phyloP scores from a whole-genome alignment of 2,113 vertebrate genomes.

The Cranoglanis bouderius region DNA sequence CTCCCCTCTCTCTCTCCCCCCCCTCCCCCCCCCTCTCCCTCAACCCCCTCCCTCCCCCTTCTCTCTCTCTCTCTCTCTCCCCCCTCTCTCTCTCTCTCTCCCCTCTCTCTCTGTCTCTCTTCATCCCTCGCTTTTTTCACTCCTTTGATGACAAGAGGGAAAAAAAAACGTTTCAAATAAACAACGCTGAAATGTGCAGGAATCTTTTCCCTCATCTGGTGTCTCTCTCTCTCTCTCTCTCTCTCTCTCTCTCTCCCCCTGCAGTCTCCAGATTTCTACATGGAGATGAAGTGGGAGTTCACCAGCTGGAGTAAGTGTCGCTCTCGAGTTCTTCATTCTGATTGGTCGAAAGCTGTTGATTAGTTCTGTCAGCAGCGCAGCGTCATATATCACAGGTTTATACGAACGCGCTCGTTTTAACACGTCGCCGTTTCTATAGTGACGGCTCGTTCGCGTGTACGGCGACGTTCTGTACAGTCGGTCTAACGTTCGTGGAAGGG shows the following conservation, averaged over 20 bases:
- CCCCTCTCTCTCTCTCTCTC: background rate
- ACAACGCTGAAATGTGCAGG: too few relatives aligned
- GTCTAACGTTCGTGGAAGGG: background rate
- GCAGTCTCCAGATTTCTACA: slow-evolving; percentile 80
- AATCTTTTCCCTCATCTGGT: background rate
- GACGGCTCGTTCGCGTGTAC: background rate
- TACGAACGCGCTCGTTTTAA: background rate
- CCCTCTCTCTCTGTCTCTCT: background rate
- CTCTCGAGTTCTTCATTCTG: background rate
- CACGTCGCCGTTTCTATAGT: background rate
- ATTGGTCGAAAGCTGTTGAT: background rate
- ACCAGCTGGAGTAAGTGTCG: slow-evolving; percentile 79
- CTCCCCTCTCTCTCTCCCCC: background rate
- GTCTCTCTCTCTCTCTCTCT: background rate
- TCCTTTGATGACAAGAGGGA: background rate
- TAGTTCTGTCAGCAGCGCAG: background rate
- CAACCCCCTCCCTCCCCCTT: background rate
- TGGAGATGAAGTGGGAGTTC: slow-evolving; percentile 85
- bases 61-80: background rate
- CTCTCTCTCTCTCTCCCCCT: background rate
- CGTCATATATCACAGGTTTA: background rate
- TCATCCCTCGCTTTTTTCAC: too few relatives aligned
- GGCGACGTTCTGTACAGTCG: background rate
- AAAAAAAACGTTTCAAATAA: too few relatives aligned
- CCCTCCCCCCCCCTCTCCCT: too few relatives aligned